These are phyloP conservation scores for Tiaroga cobitis DNA, from an alignment of 2,797 vertebrate genomes.

Conservation along the genomic window DNA sequence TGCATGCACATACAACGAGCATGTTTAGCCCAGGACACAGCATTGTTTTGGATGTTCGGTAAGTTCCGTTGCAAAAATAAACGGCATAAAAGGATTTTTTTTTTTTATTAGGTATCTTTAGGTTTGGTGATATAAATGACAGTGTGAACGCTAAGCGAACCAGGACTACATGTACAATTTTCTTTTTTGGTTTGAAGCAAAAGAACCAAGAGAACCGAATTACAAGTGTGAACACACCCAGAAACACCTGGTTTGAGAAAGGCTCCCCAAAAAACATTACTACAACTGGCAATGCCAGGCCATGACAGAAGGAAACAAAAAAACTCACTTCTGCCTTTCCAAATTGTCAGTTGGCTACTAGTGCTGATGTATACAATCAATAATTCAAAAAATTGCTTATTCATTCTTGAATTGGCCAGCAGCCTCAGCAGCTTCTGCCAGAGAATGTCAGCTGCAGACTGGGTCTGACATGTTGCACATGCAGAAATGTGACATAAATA, in stretches of 20 bases:
- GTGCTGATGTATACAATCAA: constrained; percentile 92
- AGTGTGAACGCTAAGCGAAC: no score
- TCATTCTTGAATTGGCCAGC: constrained; percentile 84
- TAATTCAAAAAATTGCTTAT: constrained; percentile 88
- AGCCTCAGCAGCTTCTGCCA: constrained; percentile 81
- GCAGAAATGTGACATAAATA: constrained; percentile 91
- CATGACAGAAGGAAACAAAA: constrained; percentile 8
- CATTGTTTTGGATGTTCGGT: neutral
- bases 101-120: neutral
- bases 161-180: no score
- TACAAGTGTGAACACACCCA: neutral
- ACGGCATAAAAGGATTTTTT: neutral
- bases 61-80: neutral
- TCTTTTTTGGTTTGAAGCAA: neutral
- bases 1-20: neutral
- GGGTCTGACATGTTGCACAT: constrained; percentile 82
- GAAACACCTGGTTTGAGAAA: neutral
- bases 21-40: neutral
- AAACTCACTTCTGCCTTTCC: constrained; percentile 49
- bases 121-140: neutral
- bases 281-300: neutral
- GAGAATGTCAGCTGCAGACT: constrained; percentile 86
- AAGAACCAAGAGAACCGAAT: neutral
- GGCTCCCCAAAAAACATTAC: neutral
- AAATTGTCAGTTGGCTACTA: constrained; percentile 70